Evolutionary conservation across 2,888 invertebrate genomes (phyloP), one percentile per base, ranked within the genome.

Genomic region (Herminia tarsipennalis): DNA sequence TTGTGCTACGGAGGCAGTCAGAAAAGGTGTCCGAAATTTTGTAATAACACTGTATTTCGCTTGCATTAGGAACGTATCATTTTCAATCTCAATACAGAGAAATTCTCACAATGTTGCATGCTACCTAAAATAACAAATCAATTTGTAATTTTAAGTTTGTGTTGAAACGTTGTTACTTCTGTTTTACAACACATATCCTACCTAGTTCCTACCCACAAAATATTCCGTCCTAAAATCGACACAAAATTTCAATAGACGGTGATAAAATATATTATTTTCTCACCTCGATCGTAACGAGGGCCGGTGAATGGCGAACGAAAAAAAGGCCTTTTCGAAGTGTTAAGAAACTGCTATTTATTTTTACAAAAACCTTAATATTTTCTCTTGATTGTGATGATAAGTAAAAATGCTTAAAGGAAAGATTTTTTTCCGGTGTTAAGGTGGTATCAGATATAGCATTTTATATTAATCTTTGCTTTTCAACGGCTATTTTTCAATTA

Each of bases 321-420:
- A 64, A 66, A 50, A 59, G 25, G 0, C 30, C 33, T 48, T 56
- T 53, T 44, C 29, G 35, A 33, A 46, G 33, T 46, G 24, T 42
- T 50, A 54, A 63, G 64, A 67, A 51, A 63, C 33, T 27, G 64
- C 59, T 49, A 36, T 66, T 66, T 57, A 62, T 65, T 59, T 58
- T 63, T 55, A 51, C 42, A 47, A 47, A 14, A 30, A 18, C 49
- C 36, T 63, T 53, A 51, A 52, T 53, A 67, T 59, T 66, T 63
- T 48, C 46, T 38, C 8, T 39, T 66, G 67, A 66, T 66, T 64
- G 50, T 50, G 43, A 57, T 66, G 63, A 63, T 51, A 66, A 62
- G 66, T 50, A 38, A 66, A 59, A 66, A 63, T 39, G 28, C 36
- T 24, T 17, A 8, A 17, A 16, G 14, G 17, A 20, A 48, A 20